Conservation (phyloP, 2,797 vertebrate genomes). For the Loris lydekkerianus region DNA sequence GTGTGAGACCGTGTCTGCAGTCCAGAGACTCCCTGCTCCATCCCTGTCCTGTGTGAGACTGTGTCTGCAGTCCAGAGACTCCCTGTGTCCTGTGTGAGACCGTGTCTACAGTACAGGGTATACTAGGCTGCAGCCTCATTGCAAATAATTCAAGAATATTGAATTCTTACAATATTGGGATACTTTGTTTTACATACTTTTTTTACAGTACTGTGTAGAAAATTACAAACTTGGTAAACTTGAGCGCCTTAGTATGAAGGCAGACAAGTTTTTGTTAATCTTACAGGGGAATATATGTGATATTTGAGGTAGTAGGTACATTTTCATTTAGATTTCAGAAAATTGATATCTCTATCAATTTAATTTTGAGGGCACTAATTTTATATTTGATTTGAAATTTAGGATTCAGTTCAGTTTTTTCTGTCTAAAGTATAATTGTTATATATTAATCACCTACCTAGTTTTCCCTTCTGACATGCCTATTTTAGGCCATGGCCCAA, state of each 20-base stretch:
- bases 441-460: background rate
- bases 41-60: no score
- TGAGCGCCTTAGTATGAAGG: background rate
- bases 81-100: no score
- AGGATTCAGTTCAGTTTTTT: background rate
- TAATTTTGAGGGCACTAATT: background rate
- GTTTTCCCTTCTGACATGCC: background rate
- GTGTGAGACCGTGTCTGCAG: no score
- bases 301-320: rapidly evolving
- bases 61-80: no score
- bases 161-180: background rate
- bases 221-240: background rate
- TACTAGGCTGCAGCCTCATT: background rate
- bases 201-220: background rate
- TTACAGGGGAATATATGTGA: background rate
- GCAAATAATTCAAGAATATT: background rate
- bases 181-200: background rate
- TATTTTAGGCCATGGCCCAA: conserved; percentile 94
- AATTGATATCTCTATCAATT: background rate
- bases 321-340: background rate
- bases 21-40: no score
- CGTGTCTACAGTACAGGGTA: rapidly evolving
- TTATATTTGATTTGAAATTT: background rate
- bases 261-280: background rate
- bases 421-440: background rate